These are phyloP conservation scores for Ceratosolen fusciceps DNA, from an alignment of 1,140 invertebrate genomes.

Conservation along the genomic window DNA sequence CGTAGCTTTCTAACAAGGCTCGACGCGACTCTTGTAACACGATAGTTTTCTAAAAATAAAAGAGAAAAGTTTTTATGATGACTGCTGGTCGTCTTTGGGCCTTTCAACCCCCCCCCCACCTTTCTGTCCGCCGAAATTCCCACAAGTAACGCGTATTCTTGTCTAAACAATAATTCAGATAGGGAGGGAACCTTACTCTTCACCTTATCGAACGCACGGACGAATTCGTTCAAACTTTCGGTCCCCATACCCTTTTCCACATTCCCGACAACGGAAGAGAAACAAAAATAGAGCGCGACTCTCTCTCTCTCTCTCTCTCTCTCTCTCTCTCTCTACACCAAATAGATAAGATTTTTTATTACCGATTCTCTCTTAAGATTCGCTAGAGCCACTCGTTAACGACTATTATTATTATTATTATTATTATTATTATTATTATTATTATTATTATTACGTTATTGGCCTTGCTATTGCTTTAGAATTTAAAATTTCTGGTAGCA, in stretches of 20 bases:
- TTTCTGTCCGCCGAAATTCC: constrained; percentile 13
- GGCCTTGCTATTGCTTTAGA: too few relatives aligned
- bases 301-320: too few relatives aligned
- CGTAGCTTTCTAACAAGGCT: background rate
- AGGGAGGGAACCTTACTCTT: background rate
- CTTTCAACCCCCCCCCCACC: background rate
- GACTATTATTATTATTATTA: too few relatives aligned
- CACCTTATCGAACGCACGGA: background rate
- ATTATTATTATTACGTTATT: too few relatives aligned
- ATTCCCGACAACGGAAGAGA: background rate
- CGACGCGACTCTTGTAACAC: constrained; percentile 1
- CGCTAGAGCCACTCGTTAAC: too few relatives aligned
- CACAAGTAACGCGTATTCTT: background rate
- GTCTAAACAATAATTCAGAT: constrained; percentile 28
- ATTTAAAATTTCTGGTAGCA: too few relatives aligned
- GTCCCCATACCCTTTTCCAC: background rate
- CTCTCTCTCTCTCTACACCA: too few relatives aligned
- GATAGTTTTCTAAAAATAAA: constrained; percentile 29
- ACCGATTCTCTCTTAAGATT: too few relatives aligned
- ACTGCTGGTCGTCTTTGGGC: constrained; percentile 16
- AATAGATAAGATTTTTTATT: too few relatives aligned
- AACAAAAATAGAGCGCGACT: too few relatives aligned
- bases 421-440: too few relatives aligned
- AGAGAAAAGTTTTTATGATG: constrained; percentile 39
- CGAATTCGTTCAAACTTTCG: background rate